These are phyloP conservation scores for Drosophila mauritiana DNA, from an alignment of 1,140 invertebrate genomes.

Conservation along the genomic window DNA sequence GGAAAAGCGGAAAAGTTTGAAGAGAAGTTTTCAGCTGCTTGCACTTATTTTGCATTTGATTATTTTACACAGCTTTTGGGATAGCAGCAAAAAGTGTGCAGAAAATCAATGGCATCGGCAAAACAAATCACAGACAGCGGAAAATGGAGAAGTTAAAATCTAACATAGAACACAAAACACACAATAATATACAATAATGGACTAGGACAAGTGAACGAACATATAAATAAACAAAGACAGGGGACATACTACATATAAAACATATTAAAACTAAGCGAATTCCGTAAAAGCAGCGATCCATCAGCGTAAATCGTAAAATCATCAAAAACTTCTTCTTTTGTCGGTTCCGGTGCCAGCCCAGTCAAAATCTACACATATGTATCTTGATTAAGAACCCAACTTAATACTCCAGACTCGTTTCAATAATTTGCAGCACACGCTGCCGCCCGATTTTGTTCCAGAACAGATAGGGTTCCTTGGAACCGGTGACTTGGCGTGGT, in stretches of 20 bases:
- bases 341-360: conserved; percentile 56
- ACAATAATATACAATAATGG: conserved; percentile 35
- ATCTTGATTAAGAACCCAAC: not conserved
- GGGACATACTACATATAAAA: conserved; percentile 57
- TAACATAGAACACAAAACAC: conserved; percentile 52
- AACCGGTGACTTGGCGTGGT: conserved; percentile 73
- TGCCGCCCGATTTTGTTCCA: conserved; percentile 84
- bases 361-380: not conserved
- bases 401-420: conserved; percentile 73
- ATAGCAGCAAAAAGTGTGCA: conserved; percentile 58
- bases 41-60: conserved; percentile 17
- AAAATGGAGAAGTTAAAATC: conserved; percentile 22
- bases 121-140: not conserved
- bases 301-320: conserved; percentile 57
- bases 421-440: conserved; percentile 77
- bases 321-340: conserved; percentile 2
- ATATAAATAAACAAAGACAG: conserved; percentile 46
- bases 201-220: conserved; percentile 46
- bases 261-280: conserved; percentile 64
- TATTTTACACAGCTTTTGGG: conserved; percentile 57
- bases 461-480: conserved; percentile 72
- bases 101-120: conserved; percentile 18
- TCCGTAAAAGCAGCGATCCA: conserved; percentile 63
- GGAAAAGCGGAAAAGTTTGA: conserved; percentile 22
- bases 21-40: conserved; percentile 14